phyloP scores from a whole-genome alignment of 2,888 invertebrate species.

The Cryptosula pallasiana region DNA sequence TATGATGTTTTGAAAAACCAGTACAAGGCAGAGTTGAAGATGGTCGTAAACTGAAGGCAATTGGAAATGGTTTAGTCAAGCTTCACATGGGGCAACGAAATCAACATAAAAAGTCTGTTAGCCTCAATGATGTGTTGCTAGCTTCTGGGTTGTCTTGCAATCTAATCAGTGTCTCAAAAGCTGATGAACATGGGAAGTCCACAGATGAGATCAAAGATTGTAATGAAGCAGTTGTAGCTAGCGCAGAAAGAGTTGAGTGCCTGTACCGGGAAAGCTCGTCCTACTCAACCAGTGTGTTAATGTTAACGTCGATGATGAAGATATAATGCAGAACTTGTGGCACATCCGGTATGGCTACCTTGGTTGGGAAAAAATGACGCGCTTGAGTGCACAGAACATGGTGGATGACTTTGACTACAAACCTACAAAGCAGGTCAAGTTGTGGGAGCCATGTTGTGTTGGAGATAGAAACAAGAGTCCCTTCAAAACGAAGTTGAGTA shows the following conservation, averaged over 20 bases:
- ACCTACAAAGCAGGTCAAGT: not conserved
- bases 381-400: conserved; percentile 11
- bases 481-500: conserved; percentile 6
- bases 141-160: not conserved
- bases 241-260: conserved; percentile 3
- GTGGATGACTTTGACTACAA: conserved; percentile 17
- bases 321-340: conserved; percentile 21
- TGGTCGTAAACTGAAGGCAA: conserved; percentile 24
- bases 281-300: not conserved
- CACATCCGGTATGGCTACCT: conserved; percentile 25
- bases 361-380: not conserved
- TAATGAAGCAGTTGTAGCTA: conserved; percentile 12
- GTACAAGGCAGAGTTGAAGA: conserved; percentile 24
- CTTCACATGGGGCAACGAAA: conserved; percentile 9
- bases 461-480: conserved; percentile 14
- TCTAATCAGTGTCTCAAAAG: conserved; percentile 26
- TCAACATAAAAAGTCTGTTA: not conserved
- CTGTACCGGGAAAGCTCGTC: conserved; percentile 21
- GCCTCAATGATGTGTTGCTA: conserved; percentile 24
- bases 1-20: not conserved
- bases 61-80: conserved; percentile 25
- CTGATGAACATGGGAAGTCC: not conserved
- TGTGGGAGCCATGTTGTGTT: conserved; percentile 25
- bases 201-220: conserved; percentile 22
- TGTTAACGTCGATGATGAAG: not conserved